Evolutionary conservation across 2,888 invertebrate species (phyloP).

Genomic region (Neria commutata): DNA sequence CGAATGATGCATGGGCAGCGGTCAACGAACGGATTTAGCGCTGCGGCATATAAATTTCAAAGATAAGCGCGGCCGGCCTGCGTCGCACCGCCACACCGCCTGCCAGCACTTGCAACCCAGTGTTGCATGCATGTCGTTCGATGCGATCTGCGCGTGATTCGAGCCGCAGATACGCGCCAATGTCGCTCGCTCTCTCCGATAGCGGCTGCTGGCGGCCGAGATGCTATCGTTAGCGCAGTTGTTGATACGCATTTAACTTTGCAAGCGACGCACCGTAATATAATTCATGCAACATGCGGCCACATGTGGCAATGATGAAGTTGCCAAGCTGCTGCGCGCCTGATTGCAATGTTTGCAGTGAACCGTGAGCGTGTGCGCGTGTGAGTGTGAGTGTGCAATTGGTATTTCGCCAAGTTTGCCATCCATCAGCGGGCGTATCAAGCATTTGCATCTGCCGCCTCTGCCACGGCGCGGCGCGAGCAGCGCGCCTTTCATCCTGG

Average conservation of each 20-base stretch:
- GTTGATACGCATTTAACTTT: neutral
- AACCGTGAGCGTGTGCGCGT: neutral
- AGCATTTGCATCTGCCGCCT: no score
- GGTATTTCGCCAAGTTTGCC: no score
- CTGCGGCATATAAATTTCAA: conserved; percentile 1
- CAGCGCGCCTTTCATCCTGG: no score
- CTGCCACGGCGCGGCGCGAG: no score
- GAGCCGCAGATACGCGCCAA: neutral
- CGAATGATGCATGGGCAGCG: conserved; percentile 1
- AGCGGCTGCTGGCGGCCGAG: neutral
- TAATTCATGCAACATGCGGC: neutral
- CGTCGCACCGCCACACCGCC: neutral
- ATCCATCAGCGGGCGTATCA: no score
- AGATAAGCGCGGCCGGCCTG: neutral
- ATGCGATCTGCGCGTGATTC: neutral
- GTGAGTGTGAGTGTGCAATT: neutral
- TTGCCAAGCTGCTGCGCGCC: neutral
- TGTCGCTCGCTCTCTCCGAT: neutral
- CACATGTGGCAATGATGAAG: neutral
- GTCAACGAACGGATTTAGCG: neutral
- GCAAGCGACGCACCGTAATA: neutral
- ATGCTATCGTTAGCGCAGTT: neutral
- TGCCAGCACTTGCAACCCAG: no score
- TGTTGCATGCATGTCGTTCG: neutral
- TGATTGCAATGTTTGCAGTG: neutral